Evolutionary conservation across 2,888 invertebrate genomes (phyloP).

Genomic region (Maniola hyperantus): DNA sequence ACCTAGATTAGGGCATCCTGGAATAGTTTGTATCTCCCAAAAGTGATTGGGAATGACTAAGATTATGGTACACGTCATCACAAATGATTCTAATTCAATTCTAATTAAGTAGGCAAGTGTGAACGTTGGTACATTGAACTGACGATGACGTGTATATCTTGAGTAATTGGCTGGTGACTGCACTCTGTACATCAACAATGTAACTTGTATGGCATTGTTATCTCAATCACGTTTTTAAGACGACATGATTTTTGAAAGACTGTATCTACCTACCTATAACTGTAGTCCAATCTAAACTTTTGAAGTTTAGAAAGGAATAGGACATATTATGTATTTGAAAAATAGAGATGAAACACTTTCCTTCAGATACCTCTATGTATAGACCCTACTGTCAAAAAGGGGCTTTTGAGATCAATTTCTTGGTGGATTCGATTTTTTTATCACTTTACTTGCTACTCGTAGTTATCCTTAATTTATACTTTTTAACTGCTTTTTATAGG

Average conservation of each 20-base stretch:
- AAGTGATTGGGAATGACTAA: constrained; percentile 11
- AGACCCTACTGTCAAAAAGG: too few relatives aligned
- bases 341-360: too few relatives aligned
- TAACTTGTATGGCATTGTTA: constrained; percentile 11
- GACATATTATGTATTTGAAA: too few relatives aligned
- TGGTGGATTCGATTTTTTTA: too few relatives aligned
- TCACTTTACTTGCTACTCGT: too few relatives aligned
- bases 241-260: neutral
- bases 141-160: constrained; percentile 15
- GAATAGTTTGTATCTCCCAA: neutral
- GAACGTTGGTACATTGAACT: constrained; percentile 13
- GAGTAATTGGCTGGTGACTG: constrained; percentile 16
- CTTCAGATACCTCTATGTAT: too few relatives aligned
- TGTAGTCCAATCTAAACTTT: too few relatives aligned
- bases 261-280: too few relatives aligned
- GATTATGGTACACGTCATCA: neutral
- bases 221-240: neutral
- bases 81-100: constrained; percentile 21
- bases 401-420: too few relatives aligned
- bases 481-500: too few relatives aligned
- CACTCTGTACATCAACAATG: constrained; percentile 14
- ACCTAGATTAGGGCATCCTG: neutral
- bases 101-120: constrained; percentile 15
- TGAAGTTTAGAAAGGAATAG: too few relatives aligned
- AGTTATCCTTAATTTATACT: too few relatives aligned